These are phyloP conservation scores for Tetropium fuscum DNA, from an alignment of 2,888 invertebrate species.

Conservation along the genomic window DNA sequence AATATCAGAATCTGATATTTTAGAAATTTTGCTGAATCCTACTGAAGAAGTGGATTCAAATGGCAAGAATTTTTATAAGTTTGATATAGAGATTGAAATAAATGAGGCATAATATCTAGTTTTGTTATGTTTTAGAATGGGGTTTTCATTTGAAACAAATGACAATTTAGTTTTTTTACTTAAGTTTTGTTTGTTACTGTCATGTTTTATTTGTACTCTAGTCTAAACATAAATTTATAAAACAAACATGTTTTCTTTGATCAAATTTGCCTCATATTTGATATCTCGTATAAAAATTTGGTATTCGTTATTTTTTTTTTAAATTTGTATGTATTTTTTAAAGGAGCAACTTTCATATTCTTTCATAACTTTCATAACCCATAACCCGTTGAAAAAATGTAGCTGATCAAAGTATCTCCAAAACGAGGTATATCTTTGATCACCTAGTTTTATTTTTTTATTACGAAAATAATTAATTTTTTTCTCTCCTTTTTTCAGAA, in stretches of 20 bases:
- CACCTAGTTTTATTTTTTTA: constrained; percentile 3
- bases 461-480: not conserved
- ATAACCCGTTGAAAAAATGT: not conserved
- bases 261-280: not conserved
- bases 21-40: not conserved
- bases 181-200: constrained; percentile 1
- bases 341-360: too few species aligned
- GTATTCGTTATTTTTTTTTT: not conserved
- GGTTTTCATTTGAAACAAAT: not conserved
- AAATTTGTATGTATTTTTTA: not conserved
- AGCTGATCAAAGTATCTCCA: constrained; percentile 1
- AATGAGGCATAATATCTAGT: constrained; percentile 1
- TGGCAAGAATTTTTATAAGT: constrained; percentile 2
- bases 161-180: not conserved
- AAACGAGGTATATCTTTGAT: not conserved
- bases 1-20: not conserved
- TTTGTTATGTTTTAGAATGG: not conserved
- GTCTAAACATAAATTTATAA: constrained; percentile 1
- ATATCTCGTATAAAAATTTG: not conserved
- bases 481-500: constrained; percentile 3
- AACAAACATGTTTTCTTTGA: not conserved
- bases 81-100: constrained; percentile 1
- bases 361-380: too few species aligned
- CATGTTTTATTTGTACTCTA: constrained; percentile 1
- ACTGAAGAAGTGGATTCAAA: constrained; percentile 3